Evolutionary conservation across 2,888 invertebrate species (phyloP).

Genomic region (Dinocampus coccinellae): DNA sequence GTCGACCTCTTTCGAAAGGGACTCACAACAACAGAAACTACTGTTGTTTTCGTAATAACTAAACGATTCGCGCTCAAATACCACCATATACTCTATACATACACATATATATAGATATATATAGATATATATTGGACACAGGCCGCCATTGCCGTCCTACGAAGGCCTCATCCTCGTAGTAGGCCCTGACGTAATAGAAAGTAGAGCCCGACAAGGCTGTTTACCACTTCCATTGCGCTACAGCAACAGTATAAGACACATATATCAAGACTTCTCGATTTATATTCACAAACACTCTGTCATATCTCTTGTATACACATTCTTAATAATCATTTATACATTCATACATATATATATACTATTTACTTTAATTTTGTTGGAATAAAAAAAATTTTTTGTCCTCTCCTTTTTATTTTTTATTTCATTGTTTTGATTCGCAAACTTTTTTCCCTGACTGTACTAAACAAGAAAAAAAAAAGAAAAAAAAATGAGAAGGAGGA

Average conservation of each 20-base stretch:
- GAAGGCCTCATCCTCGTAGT: constrained; percentile 52
- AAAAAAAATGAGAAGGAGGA: too few species aligned
- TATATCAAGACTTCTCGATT: neutral
- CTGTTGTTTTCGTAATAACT: constrained; percentile 40
- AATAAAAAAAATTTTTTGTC: too few species aligned
- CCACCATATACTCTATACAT: neutral
- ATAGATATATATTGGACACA: constrained; percentile 38
- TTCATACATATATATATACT: neutral
- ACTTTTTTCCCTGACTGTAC: neutral
- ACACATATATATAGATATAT: constrained; percentile 9
- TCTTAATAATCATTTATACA: neutral
- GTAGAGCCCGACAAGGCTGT: constrained; percentile 59
- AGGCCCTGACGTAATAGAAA: constrained; percentile 59
- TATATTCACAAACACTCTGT: neutral
- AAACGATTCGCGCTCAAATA: constrained; percentile 15
- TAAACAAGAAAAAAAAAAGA: too few species aligned
- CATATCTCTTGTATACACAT: neutral
- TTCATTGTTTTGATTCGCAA: too few species aligned
- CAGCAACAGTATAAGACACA: neutral
- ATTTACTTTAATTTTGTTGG: neutral
- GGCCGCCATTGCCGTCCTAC: constrained; percentile 48
- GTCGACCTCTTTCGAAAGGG: constrained; percentile 36
- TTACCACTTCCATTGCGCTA: constrained; percentile 42
- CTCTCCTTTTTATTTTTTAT: too few species aligned
- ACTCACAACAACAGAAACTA: constrained; percentile 11